Percentiles rank a stretch among this genome's conserved stretches.
These are phyloP conservation scores for Campylomormyrus tamandua DNA, from an alignment of 2,113 vertebrate species.

Conservation along the genomic window DNA sequence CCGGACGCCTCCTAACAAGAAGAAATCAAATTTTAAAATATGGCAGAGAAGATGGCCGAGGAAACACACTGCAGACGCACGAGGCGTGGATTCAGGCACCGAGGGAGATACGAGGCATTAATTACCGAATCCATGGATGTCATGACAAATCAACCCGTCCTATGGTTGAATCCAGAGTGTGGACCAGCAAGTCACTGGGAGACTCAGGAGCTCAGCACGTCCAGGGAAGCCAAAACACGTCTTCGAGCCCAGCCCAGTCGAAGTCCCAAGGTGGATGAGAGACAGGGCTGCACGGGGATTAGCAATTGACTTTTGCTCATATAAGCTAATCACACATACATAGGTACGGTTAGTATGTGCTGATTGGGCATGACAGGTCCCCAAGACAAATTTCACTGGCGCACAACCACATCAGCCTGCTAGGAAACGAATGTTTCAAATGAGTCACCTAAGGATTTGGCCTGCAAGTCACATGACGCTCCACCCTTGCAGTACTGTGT, in stretches of 20 bases:
- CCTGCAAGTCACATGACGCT: neutral
- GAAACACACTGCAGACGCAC: neutral
- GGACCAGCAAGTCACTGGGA: constrained; percentile 4
- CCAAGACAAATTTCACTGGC: neutral
- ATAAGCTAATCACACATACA: neutral
- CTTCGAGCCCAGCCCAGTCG: no score
- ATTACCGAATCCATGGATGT: constrained; percentile 12
- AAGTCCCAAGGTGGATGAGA: neutral
- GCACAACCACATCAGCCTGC: neutral
- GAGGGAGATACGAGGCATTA: constrained; percentile 13
- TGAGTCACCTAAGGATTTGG: neutral
- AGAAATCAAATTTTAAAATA: neutral
- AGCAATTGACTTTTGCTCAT: neutral
- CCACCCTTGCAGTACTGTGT: neutral
- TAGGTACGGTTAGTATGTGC: neutral
- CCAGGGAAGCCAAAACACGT: neutral
- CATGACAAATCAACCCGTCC: constrained; percentile 14
- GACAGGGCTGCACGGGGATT: neutral
- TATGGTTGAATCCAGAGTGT: neutral
- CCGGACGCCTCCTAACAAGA: neutral
- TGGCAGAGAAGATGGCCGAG: neutral
- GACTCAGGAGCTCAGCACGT: neutral
- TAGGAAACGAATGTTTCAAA: neutral
- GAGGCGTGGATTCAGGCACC: neutral
- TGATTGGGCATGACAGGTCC: neutral